Base-by-base conservation (phyloP, 2,888 invertebrate species). In the Monoplex corrugatus region DNA sequence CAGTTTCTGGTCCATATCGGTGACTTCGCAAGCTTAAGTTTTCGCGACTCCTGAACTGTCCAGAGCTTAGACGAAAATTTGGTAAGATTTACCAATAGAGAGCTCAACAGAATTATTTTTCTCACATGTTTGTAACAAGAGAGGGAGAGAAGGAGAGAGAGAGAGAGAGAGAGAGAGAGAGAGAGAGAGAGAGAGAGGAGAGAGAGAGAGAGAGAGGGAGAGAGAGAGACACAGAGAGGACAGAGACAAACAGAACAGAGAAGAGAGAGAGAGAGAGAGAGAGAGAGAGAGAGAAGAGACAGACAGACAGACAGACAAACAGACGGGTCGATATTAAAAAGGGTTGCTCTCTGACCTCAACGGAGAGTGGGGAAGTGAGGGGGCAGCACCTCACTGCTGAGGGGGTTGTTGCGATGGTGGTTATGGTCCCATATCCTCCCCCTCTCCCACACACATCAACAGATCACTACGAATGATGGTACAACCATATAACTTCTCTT, bases 161-260 rank as follows among this genome's bases (percentile, higher is more conserved):
- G 13, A 32, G 44, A n/a, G 87, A 28, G 3, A 45, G 38, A 23
- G 50, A 13, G 57, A 57, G 28, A 38, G 40, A n/a, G n/a, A 16
- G 10, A 38, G 50, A 80, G 43, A 38, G 5, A 83, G 6, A 35
- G 83, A 78, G 83, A 44, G 38, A 72, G 82, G 89, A 89, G 40
- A 57, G 43, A 63, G 80, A 82, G 82, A 57, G 32, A 40, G 16
- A 32, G 38, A 43, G 68, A 13, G 75, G n/a, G 32, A 85, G n/a
- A 50, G 83, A 32, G 75, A 32, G 68, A 50, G 89, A 83, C 82
- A 83, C 16, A 57, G 10, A 57, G 2, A 5, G 50, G 50, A 50
- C 10, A 50, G 50, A 19, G 19, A 19, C 8, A 19, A 19, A 19
- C 10, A 19, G 50, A 19, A 19, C 10, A 19, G 50, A 28, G 57